Conservation (phyloP, 2,113 vertebrate genomes). For the Paratilapia polleni region DNA sequence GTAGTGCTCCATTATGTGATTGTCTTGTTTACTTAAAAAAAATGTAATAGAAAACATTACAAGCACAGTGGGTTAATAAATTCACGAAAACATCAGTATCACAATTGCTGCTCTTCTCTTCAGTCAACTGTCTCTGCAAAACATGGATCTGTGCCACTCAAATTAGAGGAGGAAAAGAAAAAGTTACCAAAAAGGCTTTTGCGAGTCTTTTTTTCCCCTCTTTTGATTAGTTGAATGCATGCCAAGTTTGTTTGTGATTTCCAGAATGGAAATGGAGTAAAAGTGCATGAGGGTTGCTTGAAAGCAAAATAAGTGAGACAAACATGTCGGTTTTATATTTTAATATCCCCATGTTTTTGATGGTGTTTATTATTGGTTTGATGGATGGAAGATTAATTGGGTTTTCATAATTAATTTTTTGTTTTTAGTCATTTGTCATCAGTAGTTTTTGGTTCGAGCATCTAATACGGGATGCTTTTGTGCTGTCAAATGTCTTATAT, state of each 20-base stretch:
- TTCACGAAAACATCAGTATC: slow-evolving; percentile 28
- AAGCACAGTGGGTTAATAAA: background rate
- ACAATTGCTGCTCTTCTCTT: background rate
- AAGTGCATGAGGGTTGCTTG: background rate
- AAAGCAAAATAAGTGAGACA: slow-evolving; percentile 19
- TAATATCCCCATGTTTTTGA: background rate
- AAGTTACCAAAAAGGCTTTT: background rate
- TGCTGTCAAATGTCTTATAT: background rate
- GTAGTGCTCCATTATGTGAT: background rate
- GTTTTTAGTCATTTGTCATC: background rate
- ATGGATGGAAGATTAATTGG: background rate
- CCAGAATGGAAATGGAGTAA: slow-evolving; percentile 17
- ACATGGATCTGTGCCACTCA: slow-evolving; percentile 24
- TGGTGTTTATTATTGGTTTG: background rate
- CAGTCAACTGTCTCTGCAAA: slow-evolving; percentile 1
- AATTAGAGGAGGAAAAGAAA: slow-evolving; percentile 13
- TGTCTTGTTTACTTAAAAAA: background rate
- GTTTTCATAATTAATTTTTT: background rate
- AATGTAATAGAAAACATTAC: background rate
- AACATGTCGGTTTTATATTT: background rate
- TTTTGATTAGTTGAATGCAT: slow-evolving; percentile 35
- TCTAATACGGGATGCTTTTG: background rate
- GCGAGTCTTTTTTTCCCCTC: background rate
- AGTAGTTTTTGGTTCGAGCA: background rate
- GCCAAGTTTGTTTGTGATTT: slow-evolving; percentile 18